Conservation (phyloP, 2,113 vertebrate species). For the Erythrocercus mccallii region DNA sequence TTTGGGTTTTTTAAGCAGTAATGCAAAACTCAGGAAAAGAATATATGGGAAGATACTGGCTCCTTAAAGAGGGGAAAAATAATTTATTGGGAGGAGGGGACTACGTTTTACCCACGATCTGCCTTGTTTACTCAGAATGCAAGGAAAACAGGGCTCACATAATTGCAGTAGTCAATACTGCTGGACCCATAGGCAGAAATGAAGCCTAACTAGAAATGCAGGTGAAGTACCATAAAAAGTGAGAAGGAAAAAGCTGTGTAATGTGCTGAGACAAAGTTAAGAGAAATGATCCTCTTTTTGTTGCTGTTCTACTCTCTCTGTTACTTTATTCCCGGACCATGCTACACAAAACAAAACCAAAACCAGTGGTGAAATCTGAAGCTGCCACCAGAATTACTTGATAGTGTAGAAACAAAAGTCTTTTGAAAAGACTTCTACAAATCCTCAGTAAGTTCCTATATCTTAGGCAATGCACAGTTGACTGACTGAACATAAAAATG, state of each 20-base stretch:
- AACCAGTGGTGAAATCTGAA: neutral
- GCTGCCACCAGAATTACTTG: neutral
- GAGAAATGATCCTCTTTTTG: neutral
- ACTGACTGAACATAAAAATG: neutral
- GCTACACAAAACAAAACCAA: neutral
- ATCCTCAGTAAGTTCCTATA: neutral
- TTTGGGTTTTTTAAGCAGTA: neutral
- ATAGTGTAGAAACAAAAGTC: neutral
- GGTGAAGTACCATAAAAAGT: neutral
- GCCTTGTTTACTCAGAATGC: neutral
- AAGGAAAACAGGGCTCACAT: neutral
- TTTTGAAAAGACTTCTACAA: conserved; percentile 17
- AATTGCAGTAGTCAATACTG: neutral
- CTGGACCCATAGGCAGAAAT: neutral
- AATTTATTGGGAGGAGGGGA: neutral
- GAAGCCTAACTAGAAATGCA: neutral
- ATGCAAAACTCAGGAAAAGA: neutral
- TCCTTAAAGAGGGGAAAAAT: neutral
- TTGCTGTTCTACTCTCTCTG: neutral
- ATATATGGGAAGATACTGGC: neutral
- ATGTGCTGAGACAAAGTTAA: neutral
- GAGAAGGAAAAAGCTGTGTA: neutral
- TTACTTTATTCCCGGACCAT: neutral
- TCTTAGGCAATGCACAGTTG: neutral
- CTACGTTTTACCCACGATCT: neutral